These are phyloP conservation scores for Chymomyza procnemis DNA, from an alignment of 2,888 invertebrate genomes.

Conservation along the genomic window DNA sequence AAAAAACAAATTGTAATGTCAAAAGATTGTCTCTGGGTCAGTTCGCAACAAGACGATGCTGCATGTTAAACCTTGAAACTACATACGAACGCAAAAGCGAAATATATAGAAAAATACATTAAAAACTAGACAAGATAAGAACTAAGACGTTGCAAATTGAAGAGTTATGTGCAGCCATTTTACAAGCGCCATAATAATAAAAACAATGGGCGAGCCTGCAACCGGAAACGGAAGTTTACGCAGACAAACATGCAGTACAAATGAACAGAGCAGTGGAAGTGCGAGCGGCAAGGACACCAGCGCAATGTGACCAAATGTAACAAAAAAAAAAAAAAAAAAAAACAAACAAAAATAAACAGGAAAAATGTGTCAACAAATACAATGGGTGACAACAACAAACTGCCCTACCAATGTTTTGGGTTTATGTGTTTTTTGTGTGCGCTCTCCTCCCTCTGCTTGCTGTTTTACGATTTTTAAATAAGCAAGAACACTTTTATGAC, in stretches of 20 bases:
- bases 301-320: slow-evolving; percentile 8
- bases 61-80: not conserved
- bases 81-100: not conserved
- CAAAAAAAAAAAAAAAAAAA: slow-evolving; percentile 18
- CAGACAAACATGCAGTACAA: slow-evolving; percentile 41
- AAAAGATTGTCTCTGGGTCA: not conserved
- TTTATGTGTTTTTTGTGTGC: slow-evolving; percentile 16
- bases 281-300: slow-evolving; percentile 16
- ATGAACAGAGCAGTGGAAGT: slow-evolving; percentile 37
- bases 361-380: slow-evolving; percentile 27
- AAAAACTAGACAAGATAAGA: not conserved
- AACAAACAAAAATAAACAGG: not conserved
- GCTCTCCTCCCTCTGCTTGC: not conserved
- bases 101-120: not conserved
- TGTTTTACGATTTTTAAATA: slow-evolving; percentile 65
- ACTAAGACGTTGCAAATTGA: slow-evolving; percentile 1
- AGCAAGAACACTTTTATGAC: slow-evolving; percentile 65
- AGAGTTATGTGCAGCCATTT: slow-evolving; percentile 2
- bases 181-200: slow-evolving; percentile 11
- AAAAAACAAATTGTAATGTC: not conserved
- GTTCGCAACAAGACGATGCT: not conserved
- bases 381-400: slow-evolving; percentile 13
- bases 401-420: slow-evolving; percentile 30
- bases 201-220: slow-evolving; percentile 41
- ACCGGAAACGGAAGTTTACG: slow-evolving; percentile 62